phyloP scores from a whole-genome alignment of 2,888 invertebrate genomes.

The Argyra leucocephala region DNA sequence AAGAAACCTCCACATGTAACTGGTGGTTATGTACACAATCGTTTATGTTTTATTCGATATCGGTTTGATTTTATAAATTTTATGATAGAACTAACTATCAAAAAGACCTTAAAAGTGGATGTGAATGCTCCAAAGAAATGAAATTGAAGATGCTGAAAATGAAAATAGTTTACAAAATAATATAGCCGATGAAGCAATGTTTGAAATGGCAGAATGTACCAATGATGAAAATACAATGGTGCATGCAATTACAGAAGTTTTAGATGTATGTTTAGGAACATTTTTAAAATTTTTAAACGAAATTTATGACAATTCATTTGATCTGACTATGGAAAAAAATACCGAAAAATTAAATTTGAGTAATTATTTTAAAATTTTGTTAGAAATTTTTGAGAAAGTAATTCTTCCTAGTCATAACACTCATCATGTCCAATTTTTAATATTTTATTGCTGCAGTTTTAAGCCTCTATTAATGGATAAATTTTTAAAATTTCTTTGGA shows the following conservation, averaged over 20 bases:
- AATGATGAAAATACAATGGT: conserved; percentile 34
- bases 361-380: conserved; percentile 47
- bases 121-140: conserved; percentile 53
- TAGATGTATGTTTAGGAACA: conserved; percentile 71
- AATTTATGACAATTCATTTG: background rate
- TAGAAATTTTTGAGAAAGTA: conserved; percentile 67
- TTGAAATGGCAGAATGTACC: conserved; percentile 31
- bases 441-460: conserved; percentile 65
- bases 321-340: conserved; percentile 40
- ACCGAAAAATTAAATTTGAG: conserved; percentile 42
- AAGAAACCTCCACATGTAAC: conserved; percentile 58
- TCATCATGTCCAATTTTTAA: conserved; percentile 65
- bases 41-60: conserved; percentile 66
- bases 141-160: conserved; percentile 49
- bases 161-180: conserved; percentile 45
- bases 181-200: conserved; percentile 34
- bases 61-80: conserved; percentile 60
- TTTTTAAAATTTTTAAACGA: conserved; percentile 52
- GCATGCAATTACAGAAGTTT: conserved; percentile 52
- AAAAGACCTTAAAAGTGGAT: conserved; percentile 70
- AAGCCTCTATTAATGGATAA: conserved; percentile 47
- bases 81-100: conserved; percentile 63
- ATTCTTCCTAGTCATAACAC: conserved; percentile 76
- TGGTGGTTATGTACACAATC: conserved; percentile 66
- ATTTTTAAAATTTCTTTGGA: conserved; percentile 64